A percentile compares a stretch with the other conserved stretches of the same genome.
These are phyloP conservation scores for Trachelus troglodyta DNA, from an alignment of 2,888 invertebrate genomes.

Conservation along the genomic window DNA sequence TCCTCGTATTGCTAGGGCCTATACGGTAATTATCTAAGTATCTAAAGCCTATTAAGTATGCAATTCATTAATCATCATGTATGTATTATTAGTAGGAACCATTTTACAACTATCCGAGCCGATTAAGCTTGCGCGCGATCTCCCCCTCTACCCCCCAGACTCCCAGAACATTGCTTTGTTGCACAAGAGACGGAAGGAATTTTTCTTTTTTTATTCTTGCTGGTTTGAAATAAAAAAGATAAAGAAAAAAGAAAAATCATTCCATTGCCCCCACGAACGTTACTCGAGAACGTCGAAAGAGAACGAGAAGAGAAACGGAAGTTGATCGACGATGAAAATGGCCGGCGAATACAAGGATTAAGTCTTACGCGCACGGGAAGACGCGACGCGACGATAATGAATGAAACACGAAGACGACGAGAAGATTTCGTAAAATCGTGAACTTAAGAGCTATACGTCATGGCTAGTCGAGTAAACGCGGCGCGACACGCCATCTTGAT, in stretches of 20 bases:
- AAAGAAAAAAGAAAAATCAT: neutral
- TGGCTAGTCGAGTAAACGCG: conserved; percentile 8
- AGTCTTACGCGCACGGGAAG: neutral
- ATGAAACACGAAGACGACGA: neutral
- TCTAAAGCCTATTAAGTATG: conserved; percentile 4
- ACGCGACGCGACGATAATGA: neutral
- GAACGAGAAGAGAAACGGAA: neutral
- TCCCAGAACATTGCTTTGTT: too few species aligned
- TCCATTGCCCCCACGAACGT: neutral
- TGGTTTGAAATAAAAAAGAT: neutral
- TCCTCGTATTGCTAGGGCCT: conserved; percentile 5
- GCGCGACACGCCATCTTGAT: neutral
- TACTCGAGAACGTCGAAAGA: conserved; percentile 1
- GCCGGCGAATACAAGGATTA: neutral
- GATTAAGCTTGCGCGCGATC: conserved; percentile 14
- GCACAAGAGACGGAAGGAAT: neutral
- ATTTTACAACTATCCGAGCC: conserved; percentile 50
- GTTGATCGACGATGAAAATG: neutral
- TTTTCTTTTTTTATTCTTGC: neutral
- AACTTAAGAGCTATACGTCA: conserved; percentile 12
- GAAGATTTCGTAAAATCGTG: neutral
- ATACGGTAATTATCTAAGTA: neutral
- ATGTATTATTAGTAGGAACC: conserved; percentile 58
- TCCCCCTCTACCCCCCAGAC: neutral
- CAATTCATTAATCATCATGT: conserved; percentile 6